Evolutionary conservation across 2,797 vertebrate species (phyloP).

Genomic region (Streptopelia turtur): DNA sequence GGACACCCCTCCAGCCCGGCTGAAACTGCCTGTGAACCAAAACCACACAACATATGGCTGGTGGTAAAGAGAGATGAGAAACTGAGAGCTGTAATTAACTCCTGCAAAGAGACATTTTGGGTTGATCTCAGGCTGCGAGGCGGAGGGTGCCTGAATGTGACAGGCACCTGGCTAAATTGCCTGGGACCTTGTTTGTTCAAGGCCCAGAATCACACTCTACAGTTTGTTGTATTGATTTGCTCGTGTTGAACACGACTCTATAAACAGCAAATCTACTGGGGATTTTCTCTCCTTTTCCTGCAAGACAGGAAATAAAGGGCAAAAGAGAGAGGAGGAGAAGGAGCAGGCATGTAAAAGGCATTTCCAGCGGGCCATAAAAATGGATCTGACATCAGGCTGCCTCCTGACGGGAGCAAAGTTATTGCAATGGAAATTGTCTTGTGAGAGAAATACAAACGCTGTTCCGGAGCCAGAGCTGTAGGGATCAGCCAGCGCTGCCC

Average conservation of each 20-base stretch:
- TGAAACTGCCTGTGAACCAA: background rate
- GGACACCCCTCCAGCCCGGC: background rate
- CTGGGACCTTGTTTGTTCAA: conserved; percentile 19
- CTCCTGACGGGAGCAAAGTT: background rate
- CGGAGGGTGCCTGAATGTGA: background rate
- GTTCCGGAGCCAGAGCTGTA: background rate
- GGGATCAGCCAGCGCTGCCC: background rate
- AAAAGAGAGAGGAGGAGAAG: background rate
- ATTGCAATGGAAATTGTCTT: background rate
- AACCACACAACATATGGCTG: background rate
- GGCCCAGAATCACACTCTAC: background rate
- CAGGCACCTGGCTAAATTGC: conserved; percentile 7
- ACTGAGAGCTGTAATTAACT: conserved; percentile 11
- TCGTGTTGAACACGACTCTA: background rate
- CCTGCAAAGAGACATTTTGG: background rate
- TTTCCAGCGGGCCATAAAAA: background rate
- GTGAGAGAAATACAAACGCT: rapidly evolving
- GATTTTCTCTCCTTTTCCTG: background rate
- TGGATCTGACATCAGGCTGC: background rate
- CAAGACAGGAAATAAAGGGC: background rate
- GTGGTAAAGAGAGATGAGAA: background rate
- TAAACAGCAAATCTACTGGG: conserved; percentile 31
- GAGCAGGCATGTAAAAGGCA: background rate
- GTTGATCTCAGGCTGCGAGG: background rate
- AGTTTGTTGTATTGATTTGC: conserved; percentile 37